Evolutionary conservation across 2,113 vertebrate genomes (phyloP), one percentile per base, ranked within the genome.

Genomic region (Myotis brandtii): DNA sequence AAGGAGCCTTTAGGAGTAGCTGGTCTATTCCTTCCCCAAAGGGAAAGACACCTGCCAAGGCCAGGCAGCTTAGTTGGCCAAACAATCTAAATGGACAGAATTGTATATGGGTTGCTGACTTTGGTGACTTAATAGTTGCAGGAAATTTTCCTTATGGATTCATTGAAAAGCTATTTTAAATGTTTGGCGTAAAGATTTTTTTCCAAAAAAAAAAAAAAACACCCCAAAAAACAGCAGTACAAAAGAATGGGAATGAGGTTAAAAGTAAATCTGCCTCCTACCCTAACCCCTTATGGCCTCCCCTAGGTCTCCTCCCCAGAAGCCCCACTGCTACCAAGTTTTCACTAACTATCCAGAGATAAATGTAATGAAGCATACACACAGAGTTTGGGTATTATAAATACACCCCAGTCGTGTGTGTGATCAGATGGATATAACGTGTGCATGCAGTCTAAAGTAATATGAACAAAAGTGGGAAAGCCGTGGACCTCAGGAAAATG

Each of bases 51-150:
- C 18, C 3, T 2, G 40, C 30, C 30, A 37, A 67, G 23, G 37
- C 5, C 11, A 32, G 43, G n/a, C 30, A 48, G 32, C 9, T 67
- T 62, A 54, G 23, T 12, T 89, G 50, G 50, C 9, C n/a, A 62
- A 52, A 37, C 64, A 27, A 25, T 37, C 23, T 34, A 43, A 93
- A n/a, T 16, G 2, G 3, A 34, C 62, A 73, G 54, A 62, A 34
- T 43, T 76, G 10, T 27, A 46, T 40, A 20, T 2, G 62, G 20
- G 32, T 62, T 62, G 25, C 59, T 86, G 72, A 62, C 50, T 79
- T 93, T 13, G 40, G 21, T 75, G 52, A 73, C n/a, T 82, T 95
- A 40, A 50, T 75, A 86, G 56, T 93, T 92, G 12, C 30, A 52
- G 72, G 72, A 69, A 52, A 20, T 0, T 70, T 48, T 46, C 59